Evolutionary conservation across 2,888 invertebrate genomes (phyloP), one percentile per base, ranked within the genome.

Genomic region (Cantharis rustica): DNA sequence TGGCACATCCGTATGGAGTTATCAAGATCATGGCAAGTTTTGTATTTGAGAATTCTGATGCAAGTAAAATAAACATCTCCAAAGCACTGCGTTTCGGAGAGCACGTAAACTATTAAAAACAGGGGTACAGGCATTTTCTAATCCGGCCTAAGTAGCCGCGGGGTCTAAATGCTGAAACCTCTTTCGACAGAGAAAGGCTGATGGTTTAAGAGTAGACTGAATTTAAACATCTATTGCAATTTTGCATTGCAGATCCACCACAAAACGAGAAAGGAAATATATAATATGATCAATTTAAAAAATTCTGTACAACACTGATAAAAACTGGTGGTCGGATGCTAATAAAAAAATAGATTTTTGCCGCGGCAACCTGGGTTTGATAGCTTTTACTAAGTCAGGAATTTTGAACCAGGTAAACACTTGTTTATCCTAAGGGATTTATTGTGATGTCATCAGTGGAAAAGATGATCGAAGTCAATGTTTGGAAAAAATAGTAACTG

Each of bases 401-500:
- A 90, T 92, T 80, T 82, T 95, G 17, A 15, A 11, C 7, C 63
- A 74, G 47, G 23, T n/a, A 17, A 63, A 74, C 16, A 74, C 76
- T n/a, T 76, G 76, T 20, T 63, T 76, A 47, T 92, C 94, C 0
- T 88, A 91, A 31, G 97, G 97, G 16, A 89, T 82, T 0, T 97
- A 97, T 88, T 97, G 97, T 86, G 96, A 97, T 87, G 90, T 97
- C n/a, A 95, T 96, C 80, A 93, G 94, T 13, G 96, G 96, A 0
- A 86, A 89, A 89, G 69, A 83, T 87, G 31, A 31, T 31, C 31
- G 11, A 31, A 16, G 91, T 91, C 1, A 89, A 89, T 95, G 95
- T 83, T 92, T 93, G 0, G 95, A 95, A 23, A 92, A 91, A 81
- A 87, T 88, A 0, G 87, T 95, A 3, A 88, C 84, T 0, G 95